A percentile compares a stretch with the other conserved stretches of the same genome.
Evolutionary conservation across 2,797 vertebrate species (phyloP).

Genomic region (Chloroceryle inda): DNA sequence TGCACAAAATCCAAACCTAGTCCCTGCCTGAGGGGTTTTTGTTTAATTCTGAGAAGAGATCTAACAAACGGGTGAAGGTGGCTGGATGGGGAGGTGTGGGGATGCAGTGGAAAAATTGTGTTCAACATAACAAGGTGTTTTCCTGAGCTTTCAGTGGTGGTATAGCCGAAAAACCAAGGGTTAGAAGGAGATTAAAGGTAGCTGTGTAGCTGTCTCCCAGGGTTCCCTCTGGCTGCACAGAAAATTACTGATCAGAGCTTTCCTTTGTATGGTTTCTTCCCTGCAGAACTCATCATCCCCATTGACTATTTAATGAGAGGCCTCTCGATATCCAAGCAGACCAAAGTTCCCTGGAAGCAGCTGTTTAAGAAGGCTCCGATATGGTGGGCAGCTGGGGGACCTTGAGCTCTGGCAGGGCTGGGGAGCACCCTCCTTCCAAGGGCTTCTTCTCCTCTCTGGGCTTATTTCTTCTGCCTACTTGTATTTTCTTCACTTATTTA

Average conservation of each 20-base stretch:
- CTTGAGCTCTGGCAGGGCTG: not conserved
- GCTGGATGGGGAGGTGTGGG: not conserved
- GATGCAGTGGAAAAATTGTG: not conserved
- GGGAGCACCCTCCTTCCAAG: not conserved
- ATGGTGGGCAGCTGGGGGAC: constrained; percentile 81
- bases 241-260: not conserved
- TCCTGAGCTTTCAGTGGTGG: rapidly evolving
- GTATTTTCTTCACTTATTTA: not conserved
- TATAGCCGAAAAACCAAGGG: not conserved
- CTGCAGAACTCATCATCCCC: constrained; percentile 87
- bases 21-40: not conserved
- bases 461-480: not conserved
- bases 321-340: constrained; percentile 83
- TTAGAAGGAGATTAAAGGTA: not conserved
- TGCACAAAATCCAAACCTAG: not conserved
- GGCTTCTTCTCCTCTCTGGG: not conserved
- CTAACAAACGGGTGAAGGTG: not conserved
- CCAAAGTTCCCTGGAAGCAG: constrained; percentile 90
- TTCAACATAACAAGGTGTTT: not conserved
- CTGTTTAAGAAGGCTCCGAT: constrained; percentile 92
- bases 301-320: constrained; percentile 85
- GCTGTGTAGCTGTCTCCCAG: not conserved
- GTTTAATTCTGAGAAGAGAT: not conserved
- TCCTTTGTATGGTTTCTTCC: not conserved
- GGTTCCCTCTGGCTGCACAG: not conserved